A percentile compares a stretch with the other conserved stretches of the same genome.
Conservation (phyloP, 2,888 invertebrate species). For the Eupithecia exiguata region DNA sequence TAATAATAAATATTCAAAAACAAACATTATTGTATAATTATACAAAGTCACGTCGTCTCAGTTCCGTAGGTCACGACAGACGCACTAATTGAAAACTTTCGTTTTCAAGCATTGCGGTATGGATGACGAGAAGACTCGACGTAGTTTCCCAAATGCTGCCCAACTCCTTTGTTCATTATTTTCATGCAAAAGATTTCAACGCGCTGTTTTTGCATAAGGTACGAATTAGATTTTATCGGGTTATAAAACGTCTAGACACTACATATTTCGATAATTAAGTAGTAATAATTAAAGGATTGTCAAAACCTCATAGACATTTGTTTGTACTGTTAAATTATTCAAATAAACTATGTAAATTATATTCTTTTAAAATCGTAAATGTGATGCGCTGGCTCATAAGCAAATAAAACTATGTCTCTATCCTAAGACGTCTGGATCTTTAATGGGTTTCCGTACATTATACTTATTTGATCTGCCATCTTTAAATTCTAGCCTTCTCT, state of each 20-base stretch:
- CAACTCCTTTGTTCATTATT: background rate
- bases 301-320: no score
- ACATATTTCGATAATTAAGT: background rate
- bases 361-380: background rate
- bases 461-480: background rate
- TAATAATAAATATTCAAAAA: no score
- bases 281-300: no score
- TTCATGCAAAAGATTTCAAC: slow-evolving; percentile 16
- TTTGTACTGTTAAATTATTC: background rate
- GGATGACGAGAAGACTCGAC: no score
- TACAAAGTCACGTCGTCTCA: no score
- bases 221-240: background rate
- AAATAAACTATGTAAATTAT: background rate
- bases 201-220: background rate
- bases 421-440: background rate
- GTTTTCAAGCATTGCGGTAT: no score
- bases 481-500: slow-evolving; percentile 1
- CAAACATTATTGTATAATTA: no score
- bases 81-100: no score
- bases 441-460: background rate
- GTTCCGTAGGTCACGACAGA: no score
- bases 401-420: background rate
- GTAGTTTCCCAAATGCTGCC: no score
- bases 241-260: background rate
- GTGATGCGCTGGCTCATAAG: background rate